A percentile compares a stretch with the other conserved stretches of the same genome.
phyloP scores from a whole-genome alignment of 2,797 vertebrate species.

The Lacerta agilis region DNA sequence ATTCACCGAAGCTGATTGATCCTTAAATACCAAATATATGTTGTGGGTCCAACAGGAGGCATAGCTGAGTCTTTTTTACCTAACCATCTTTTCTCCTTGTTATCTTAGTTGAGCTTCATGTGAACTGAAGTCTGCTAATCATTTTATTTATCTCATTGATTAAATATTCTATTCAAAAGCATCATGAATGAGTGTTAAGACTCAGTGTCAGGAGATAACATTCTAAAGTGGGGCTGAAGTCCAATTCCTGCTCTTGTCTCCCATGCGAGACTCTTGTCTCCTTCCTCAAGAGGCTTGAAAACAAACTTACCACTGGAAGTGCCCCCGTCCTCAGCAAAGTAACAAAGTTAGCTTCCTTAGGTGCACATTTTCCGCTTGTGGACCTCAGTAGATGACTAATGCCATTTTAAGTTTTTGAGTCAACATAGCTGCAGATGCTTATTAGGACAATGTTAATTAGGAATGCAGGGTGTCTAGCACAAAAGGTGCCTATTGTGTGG shows the following conservation, averaged over 20 bases:
- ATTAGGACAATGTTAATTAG: constrained; percentile 18
- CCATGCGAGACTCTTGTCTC: no score
- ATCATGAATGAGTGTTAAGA: not conserved
- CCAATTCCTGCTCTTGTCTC: not conserved
- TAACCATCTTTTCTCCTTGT: not conserved
- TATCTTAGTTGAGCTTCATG: not conserved
- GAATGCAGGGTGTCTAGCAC: constrained; percentile 8
- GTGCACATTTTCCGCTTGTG: not conserved
- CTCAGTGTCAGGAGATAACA: not conserved
- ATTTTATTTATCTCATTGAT: not conserved
- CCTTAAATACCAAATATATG: not conserved
- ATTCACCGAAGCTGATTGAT: constrained; percentile 18
- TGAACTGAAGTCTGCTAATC: not conserved
- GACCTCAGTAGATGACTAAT: not conserved
- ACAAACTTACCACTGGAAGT: not conserved
- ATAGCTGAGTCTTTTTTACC: no score
- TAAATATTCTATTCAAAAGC: not conserved
- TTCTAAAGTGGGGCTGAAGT: not conserved
- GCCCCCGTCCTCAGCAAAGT: no score
- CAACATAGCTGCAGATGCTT: not conserved
- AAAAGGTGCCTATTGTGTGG: not conserved
- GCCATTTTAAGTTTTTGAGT: not conserved
- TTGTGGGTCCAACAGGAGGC: not conserved
- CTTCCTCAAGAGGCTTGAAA: not conserved
- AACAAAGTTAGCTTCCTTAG: not conserved